Conservation (phyloP, 2,888 invertebrate genomes). For the Cephus sareptanus region DNA sequence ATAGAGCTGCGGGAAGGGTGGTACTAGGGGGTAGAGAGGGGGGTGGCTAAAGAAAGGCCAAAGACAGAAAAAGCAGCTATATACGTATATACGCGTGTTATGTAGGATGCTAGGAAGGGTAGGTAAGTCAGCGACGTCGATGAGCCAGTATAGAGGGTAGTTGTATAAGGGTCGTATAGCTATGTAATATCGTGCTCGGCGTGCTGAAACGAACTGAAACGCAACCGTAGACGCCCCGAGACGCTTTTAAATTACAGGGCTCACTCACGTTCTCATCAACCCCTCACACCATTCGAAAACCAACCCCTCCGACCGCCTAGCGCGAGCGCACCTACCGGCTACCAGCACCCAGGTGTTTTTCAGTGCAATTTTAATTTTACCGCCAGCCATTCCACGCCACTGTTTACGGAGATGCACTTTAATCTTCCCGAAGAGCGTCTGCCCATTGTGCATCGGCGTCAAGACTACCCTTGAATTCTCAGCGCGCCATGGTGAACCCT, state of each 20-base stretch:
- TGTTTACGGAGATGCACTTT: slow-evolving; percentile 40
- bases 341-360: slow-evolving; percentile 27
- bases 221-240: slow-evolving; percentile 12
- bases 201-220: neutral
- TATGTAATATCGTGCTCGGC: neutral
- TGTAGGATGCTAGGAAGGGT: no score
- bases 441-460: slow-evolving; percentile 33
- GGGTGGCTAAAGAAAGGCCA: no score
- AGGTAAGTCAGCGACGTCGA: no score
- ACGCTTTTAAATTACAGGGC: slow-evolving; percentile 42
- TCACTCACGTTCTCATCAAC: neutral
- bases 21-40: no score
- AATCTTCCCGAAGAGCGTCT: slow-evolving; percentile 48
- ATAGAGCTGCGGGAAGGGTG: neutral
- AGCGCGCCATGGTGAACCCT: neutral
- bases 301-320: no score
- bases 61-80: no score
- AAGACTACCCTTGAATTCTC: neutral
- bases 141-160: no score
- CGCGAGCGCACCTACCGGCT: neutral
- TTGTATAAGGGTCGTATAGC: no score
- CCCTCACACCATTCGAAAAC: no score
- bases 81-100: no score
- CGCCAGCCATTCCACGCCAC: slow-evolving; percentile 36
- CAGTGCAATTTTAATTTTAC: slow-evolving; percentile 46